These are phyloP conservation scores for Ophioninae sp. DNA, from an alignment of 2,888 invertebrate genomes.

Conservation along the genomic window DNA sequence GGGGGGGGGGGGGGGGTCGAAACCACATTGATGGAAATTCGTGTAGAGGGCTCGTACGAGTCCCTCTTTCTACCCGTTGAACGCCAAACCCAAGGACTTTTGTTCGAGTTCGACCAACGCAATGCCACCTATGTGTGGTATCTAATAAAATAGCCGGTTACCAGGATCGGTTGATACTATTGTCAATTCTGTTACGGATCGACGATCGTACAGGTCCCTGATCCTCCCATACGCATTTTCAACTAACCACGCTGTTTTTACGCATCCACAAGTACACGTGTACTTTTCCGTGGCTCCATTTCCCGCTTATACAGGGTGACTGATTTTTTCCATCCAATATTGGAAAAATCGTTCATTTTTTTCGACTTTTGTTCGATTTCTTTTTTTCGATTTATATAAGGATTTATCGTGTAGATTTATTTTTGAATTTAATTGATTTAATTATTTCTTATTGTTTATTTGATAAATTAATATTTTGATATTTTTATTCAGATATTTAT, in stretches of 20 bases:
- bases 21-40: slow-evolving; percentile 49
- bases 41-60: slow-evolving; percentile 33
- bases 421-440: too few species aligned
- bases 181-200: slow-evolving; percentile 35
- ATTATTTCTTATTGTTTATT: too few species aligned
- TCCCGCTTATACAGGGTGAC: too few species aligned
- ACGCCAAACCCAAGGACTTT: slow-evolving; percentile 50
- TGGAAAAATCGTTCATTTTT: too few species aligned
- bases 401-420: too few species aligned
- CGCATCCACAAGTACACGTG: slow-evolving; percentile 25
- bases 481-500: too few species aligned
- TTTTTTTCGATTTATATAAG: too few species aligned
- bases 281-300: not conserved
- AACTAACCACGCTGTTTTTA: slow-evolving; percentile 34
- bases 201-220: slow-evolving; percentile 25
- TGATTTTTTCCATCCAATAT: too few species aligned
- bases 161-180: slow-evolving; percentile 43
- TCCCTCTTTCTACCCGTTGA: not conserved
- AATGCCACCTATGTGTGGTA: slow-evolving; percentile 12
- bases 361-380: too few species aligned
- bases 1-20: not conserved
- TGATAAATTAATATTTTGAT: too few species aligned
- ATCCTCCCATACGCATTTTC: slow-evolving; percentile 44
- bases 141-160: slow-evolving; percentile 19
- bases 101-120: slow-evolving; percentile 55